Evolutionary conservation across 64 coral and sea anemone species (phyloP).

Genomic region (Pocillopora damicornis): DNA sequence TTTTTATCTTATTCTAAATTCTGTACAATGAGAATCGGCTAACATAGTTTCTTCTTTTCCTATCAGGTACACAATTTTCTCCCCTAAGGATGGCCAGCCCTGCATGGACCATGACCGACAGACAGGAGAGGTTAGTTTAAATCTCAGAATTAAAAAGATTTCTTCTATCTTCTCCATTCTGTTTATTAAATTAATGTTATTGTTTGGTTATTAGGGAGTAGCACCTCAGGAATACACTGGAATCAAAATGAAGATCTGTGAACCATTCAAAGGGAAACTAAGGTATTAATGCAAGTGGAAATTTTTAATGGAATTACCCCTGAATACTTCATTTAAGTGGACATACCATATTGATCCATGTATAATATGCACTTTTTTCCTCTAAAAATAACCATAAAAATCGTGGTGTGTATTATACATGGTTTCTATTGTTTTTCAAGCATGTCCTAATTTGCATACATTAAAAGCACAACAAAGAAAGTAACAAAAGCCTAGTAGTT

Average conservation of each 20-base stretch:
- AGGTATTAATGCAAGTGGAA: constrained; percentile 33
- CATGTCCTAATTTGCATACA: too few species aligned
- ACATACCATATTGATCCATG: too few species aligned
- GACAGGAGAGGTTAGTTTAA: constrained; percentile 84
- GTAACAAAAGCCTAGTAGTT: too few species aligned
- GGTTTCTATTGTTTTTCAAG: too few species aligned
- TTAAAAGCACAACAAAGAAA: too few species aligned
- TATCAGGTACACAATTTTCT: constrained; percentile 90
- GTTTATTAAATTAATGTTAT: not conserved
- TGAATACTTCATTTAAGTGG: too few species aligned
- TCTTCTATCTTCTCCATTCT: not conserved
- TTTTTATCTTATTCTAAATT: not conserved
- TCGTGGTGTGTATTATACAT: too few species aligned
- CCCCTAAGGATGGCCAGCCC: constrained; percentile 87
- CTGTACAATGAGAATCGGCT: not conserved
- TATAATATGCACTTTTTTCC: too few species aligned
- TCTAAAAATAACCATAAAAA: too few species aligned
- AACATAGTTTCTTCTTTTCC: not conserved
- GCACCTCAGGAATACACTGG: constrained; percentile 98
- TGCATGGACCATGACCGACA: constrained; percentile 99
- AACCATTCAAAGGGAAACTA: constrained; percentile 76
- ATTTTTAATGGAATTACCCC: not conserved
- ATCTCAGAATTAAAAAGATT: not conserved
- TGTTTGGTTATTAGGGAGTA: constrained; percentile 58
- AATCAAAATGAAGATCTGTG: constrained; percentile 92